Percentiles rank a stretch among this genome's conserved stretches.
Conservation (phyloP, 2,113 vertebrate genomes). For the Phalacrocorax aristotelis region DNA sequence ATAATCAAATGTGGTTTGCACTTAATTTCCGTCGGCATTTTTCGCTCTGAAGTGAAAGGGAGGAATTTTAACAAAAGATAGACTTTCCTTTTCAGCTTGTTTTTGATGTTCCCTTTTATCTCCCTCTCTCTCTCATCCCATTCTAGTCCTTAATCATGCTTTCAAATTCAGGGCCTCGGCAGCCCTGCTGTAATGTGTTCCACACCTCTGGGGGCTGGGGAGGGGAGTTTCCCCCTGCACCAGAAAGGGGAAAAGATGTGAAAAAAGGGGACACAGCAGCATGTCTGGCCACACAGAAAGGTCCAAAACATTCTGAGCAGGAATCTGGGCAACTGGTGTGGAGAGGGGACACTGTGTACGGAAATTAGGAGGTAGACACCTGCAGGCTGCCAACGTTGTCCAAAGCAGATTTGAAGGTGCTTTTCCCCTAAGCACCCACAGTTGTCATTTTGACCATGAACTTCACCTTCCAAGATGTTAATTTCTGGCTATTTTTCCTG, state of each 20-base stretch:
- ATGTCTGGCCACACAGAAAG: background rate
- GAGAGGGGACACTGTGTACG: background rate
- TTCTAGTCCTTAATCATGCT: background rate
- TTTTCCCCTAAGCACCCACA: background rate
- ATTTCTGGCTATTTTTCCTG: background rate
- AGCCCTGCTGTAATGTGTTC: background rate
- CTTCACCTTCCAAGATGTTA: background rate
- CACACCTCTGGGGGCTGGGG: background rate
- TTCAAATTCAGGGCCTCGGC: background rate
- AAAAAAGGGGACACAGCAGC: background rate
- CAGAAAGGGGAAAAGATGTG: background rate
- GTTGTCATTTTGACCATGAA: background rate
- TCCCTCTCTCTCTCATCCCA: background rate
- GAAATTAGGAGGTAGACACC: no score
- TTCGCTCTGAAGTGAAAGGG: background rate
- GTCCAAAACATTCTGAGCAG: background rate
- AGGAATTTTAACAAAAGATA: background rate
- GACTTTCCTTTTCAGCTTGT: background rate
- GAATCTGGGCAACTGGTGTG: background rate
- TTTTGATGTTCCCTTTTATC: background rate
- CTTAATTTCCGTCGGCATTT: background rate
- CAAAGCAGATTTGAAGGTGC: background rate
- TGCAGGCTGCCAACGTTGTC: accelerated
- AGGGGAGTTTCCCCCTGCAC: background rate
- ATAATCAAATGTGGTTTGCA: background rate